Evolutionary conservation across 2,113 vertebrate species (phyloP), one percentile per base, ranked within the genome.

Genomic region (Zosterops hypoxanthus): DNA sequence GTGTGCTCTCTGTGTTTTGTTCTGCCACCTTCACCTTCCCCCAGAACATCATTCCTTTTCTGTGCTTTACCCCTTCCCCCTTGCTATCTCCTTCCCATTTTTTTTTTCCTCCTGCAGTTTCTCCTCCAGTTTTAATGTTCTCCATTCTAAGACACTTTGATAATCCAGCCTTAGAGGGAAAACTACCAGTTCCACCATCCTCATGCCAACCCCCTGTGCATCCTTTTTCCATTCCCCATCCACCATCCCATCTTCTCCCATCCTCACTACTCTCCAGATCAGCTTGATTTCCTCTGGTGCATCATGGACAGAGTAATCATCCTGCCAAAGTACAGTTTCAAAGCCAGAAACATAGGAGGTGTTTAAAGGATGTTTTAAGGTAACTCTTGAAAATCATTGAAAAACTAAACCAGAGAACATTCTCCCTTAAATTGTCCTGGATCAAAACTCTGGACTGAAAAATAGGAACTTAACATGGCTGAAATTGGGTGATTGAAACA

Each of bases 381-480:
- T 39, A 33, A 46, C 19, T 42, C 66, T 46, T 65, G 55, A 61
- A 90, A 96, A 88, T 26, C 5, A 52, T 7, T 1, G 0, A 47
- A 80, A 50, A 85, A 47, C 18, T 19, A 14, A 42, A 83, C 2
- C 14, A 49, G 28, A 61, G 88, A 86, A 46, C 18, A 18, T 57
- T 77, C 12, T 86, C 5, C 55, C 15, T 26, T 68, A 34, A 82
- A 63, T 8, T 65, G 14, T 53, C 52, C 73, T 42, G 47, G 39
- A 23, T 57, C 55, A 77, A 55, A 93, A 85, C 20, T 3, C 46
- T n/a, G 8, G 7, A 19, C 41, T 28, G 39, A 76, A 90, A 94
- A 70, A 70, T 60, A 80, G 13, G 3, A 69, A n/a, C 9, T 21
- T 52, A 72, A 41, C 0, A 0, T 80, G 18, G 14, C 26, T 77